Conservation (phyloP, 2,797 vertebrate species). For the Chrysocyon brachyurus region DNA sequence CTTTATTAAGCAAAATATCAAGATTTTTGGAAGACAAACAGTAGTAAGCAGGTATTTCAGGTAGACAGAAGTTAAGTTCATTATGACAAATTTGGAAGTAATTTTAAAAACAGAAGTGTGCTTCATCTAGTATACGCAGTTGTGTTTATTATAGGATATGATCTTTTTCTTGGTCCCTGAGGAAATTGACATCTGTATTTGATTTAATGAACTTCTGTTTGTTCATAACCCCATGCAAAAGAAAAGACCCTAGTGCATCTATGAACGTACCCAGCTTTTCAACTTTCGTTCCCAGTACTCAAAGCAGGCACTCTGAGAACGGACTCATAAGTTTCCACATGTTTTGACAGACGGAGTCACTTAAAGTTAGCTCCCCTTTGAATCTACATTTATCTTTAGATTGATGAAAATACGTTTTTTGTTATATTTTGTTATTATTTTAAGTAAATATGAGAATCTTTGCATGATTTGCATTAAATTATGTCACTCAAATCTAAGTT, state of each 20-base stretch:
- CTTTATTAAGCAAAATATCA: neutral
- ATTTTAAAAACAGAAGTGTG: conserved; percentile 70
- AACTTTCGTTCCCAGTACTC: conserved; percentile 65
- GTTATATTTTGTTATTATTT: conserved; percentile 51
- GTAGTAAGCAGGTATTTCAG: conserved; percentile 63
- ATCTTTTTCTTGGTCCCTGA: conserved; percentile 67
- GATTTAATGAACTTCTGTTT: conserved; percentile 79
- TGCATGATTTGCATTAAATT: conserved; percentile 25
- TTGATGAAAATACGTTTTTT: conserved; percentile 61
- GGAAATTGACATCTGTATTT: conserved; percentile 83
- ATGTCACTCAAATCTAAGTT: neutral
- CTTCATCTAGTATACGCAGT: conserved; percentile 56
- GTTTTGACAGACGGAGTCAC: conserved; percentile 56
- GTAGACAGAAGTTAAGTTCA: conserved; percentile 66
- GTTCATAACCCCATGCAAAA: conserved; percentile 65
- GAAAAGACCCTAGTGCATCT: conserved; percentile 25
- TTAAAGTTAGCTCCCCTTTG: neutral
- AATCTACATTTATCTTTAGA: conserved; percentile 58
- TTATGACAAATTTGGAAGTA: conserved; percentile 74
- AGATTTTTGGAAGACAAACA: conserved; percentile 21
- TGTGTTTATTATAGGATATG: conserved; percentile 77
- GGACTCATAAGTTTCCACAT: conserved; percentile 46
- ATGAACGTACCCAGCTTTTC: neutral
- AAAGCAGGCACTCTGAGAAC: conserved; percentile 64
- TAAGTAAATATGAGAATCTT: conserved; percentile 46